phyloP scores from a whole-genome alignment of 2,888 invertebrate species.

The Stenotaenia linearis region DNA sequence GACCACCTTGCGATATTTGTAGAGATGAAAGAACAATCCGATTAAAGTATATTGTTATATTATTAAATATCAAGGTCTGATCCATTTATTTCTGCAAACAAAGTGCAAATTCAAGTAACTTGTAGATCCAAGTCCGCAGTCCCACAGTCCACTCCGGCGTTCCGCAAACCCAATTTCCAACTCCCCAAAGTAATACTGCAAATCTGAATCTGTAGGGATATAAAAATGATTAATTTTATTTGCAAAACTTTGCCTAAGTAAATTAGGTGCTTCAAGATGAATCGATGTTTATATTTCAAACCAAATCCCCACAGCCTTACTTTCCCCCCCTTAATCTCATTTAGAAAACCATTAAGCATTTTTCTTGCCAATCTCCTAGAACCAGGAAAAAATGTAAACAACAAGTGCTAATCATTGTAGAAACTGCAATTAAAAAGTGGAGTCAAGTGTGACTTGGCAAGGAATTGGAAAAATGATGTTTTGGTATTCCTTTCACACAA shows the following conservation, averaged over 20 bases:
- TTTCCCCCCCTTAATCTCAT: background rate
- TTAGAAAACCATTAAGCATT: background rate
- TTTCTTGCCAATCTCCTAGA: too few relatives aligned
- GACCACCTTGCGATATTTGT: too few relatives aligned
- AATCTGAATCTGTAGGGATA: too few relatives aligned
- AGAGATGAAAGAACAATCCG: too few relatives aligned
- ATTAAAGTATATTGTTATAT: too few relatives aligned
- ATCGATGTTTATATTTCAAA: background rate
- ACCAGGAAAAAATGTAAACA: background rate
- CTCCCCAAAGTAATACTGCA: too few relatives aligned
- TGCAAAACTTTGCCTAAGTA: background rate
- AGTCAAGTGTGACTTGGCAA: background rate
- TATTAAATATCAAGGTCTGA: too few relatives aligned
- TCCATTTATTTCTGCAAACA: too few relatives aligned
- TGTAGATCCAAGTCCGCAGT: too few relatives aligned
- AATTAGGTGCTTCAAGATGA: background rate
- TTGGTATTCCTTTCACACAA: background rate
- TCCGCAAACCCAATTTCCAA: too few relatives aligned
- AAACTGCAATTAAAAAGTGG: background rate
- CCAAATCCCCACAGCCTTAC: background rate
- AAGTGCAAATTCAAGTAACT: too few relatives aligned
- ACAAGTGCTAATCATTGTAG: background rate
- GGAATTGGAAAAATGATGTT: background rate
- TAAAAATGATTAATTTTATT: background rate
- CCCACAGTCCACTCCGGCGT: too few relatives aligned